Conservation (phyloP, 2,113 vertebrate genomes). For the Lathamus discolor region DNA sequence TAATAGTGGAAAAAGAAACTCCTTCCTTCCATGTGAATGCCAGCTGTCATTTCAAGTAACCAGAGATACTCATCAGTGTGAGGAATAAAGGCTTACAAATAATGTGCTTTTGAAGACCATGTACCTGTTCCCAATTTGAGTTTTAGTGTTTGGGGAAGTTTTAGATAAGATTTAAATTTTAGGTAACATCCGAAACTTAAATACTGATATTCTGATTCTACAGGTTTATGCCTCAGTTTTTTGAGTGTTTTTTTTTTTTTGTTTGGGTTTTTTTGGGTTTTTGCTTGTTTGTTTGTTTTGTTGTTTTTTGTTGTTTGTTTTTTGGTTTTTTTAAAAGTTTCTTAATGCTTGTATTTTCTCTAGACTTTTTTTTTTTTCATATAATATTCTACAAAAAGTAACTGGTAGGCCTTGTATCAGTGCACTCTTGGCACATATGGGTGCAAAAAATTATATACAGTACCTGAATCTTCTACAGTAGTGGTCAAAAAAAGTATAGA, state of each 20-base stretch:
- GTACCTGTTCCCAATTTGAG: not conserved
- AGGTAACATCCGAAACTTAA: not conserved
- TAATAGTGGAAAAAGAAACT: slow-evolving; percentile 50
- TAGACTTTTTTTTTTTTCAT: not conserved
- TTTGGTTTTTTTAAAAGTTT: not conserved
- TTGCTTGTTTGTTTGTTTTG: not conserved
- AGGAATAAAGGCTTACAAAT: not conserved
- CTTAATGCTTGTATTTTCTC: not conserved
- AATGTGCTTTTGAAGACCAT: not conserved
- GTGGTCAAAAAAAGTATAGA: not conserved
- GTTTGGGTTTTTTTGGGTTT: not conserved
- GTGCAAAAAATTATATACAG: not conserved
- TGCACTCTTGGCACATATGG: not conserved
- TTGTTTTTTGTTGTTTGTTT: not conserved
- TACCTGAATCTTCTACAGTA: not conserved
- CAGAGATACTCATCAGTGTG: slow-evolving; percentile 25
- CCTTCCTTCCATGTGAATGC: slow-evolving; percentile 42
- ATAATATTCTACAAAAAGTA: not conserved
- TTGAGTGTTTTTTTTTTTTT: not conserved
- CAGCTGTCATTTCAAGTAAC: slow-evolving; percentile 38
- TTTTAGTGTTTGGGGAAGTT: not conserved
- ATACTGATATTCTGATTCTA: not conserved
- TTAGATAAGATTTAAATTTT: not conserved
- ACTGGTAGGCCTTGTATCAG: not conserved
- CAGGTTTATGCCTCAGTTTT: not conserved